Evolutionary conservation across 2,797 vertebrate species (phyloP).

Genomic region (Xenops minutus): DNA sequence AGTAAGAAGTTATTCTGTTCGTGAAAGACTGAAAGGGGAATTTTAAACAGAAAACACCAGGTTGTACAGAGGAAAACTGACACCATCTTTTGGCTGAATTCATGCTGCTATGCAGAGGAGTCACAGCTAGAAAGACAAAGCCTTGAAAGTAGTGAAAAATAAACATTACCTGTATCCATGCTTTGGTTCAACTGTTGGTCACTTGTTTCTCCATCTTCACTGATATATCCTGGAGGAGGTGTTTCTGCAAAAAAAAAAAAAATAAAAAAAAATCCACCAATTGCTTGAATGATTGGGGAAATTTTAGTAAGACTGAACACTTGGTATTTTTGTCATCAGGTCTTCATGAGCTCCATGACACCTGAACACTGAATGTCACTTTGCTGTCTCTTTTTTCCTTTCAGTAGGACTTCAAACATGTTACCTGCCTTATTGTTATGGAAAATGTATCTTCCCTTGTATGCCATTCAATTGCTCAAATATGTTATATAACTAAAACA

Average conservation of each 20-base stretch:
- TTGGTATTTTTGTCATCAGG: neutral
- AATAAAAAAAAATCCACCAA: neutral
- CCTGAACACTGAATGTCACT: neutral
- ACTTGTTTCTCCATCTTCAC: constrained; percentile 98
- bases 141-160: neutral
- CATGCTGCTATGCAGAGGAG: neutral
- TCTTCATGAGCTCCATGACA: neutral
- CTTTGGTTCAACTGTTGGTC: constrained; percentile 99
- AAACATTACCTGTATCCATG: constrained; percentile 92
- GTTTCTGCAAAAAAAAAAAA: constrained; percentile 81
- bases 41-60: neutral
- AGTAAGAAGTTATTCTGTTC: neutral
- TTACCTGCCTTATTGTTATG: neutral
- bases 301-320: neutral
- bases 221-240: constrained; percentile 96
- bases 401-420: neutral
- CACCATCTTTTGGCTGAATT: neutral
- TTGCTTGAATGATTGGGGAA: neutral
- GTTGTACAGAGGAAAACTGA: neutral
- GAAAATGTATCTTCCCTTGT: neutral
- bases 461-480: neutral
- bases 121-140: neutral
- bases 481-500: neutral
- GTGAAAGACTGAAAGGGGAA: neutral
- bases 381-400: neutral